Evolutionary conservation across 2,888 invertebrate species (phyloP), one percentile per base, ranked within the genome.

Genomic region (Dryomyza anilis): DNA sequence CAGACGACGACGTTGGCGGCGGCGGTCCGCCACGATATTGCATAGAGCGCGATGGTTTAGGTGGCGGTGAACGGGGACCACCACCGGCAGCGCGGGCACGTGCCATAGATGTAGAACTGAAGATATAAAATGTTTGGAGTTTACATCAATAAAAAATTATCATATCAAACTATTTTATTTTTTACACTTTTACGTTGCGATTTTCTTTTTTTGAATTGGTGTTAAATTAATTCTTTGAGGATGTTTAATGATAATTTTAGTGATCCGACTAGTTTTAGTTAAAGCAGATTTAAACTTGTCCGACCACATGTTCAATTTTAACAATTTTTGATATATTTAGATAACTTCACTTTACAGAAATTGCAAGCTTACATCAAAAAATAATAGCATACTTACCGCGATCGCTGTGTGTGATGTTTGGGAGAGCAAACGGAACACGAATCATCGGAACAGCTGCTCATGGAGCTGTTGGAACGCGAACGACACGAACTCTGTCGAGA

Each of bases 381-480:
- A 4, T 10, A 12, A 21, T 3, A 46, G 29, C 29, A 29, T 8
- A 66, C 74, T 76, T 73, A 83, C 83, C 83, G 79, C 69, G 83
- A 83, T 74, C 81, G 79, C 65, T 75, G 81, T 63, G 76, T 78
- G 59, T 76, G 78, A 73, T 80, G 80, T 84, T 79, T 87, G 6
- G 91, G 91, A 0, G 92, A 92, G 78, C 93, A 93, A 1, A 93
- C 91, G 0, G 93, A 93, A 76, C 93, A 93, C 0, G 92, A 92
- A 76, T 92, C 91, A 74, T 93, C 93, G 0, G 93, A 92, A 77
- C 93, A 93, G 72, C 91, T 92, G 84, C 92, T 92, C 53, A 89
- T 87, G 0, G 92, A 91, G 39, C 92, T 92, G 2, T 88, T 89
- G 0, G 90, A 89, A 0, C 88, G 88, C n/a, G 91, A 90, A 0